Base-by-base conservation (phyloP, 2,888 invertebrate genomes). In the Euzetes globulus region DNA sequence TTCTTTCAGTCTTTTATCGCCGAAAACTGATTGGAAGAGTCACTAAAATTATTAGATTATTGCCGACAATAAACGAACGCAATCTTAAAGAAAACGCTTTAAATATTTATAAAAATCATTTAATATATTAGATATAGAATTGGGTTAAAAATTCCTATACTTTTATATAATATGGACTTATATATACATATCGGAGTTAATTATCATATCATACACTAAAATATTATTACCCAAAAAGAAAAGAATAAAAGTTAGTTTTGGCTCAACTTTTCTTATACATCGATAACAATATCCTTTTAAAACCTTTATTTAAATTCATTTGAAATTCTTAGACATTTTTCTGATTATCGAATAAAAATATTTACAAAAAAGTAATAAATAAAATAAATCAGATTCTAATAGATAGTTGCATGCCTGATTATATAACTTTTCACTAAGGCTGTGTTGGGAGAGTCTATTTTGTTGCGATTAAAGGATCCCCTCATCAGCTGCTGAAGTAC, bases 1-100 rank as follows among this genome's bases (percentile, higher is more conserved):
- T 65, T 37, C 6, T 37, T 41, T 25, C 5, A 25, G 33, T 9
- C 19, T 41, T 41, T 65, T 65, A 65, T 65, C 65, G 17, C 29
- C 11, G n/a, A 25, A 4, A 37, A 37, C 37, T 37, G 65, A 27
- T 11, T 65, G 6, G 27, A 33, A 65, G 65, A 65, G 37, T 37
- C 65, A 65, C 65, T 41, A 58, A 58, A 58, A 58, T 27, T 58
- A 58, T 58, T 27, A 65, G 37, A 65, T 65, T 65, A 65, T 65
- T 65, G 65, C 65, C 65, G 29, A 7, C 65, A 65, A 65, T 65
- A 65, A 65, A 65, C 29, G 3, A 9, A 25, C 4, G 19, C 65
- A 37, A 65, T 65, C 65, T 65, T 37, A n/a, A 37, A 65, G 19
- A 58, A 13, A 7, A 22, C 58, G 27, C 33, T 58, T 58, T 58